Evolutionary conservation across 2,797 vertebrate genomes (phyloP).

Genomic region (Eulemur mongoz): DNA sequence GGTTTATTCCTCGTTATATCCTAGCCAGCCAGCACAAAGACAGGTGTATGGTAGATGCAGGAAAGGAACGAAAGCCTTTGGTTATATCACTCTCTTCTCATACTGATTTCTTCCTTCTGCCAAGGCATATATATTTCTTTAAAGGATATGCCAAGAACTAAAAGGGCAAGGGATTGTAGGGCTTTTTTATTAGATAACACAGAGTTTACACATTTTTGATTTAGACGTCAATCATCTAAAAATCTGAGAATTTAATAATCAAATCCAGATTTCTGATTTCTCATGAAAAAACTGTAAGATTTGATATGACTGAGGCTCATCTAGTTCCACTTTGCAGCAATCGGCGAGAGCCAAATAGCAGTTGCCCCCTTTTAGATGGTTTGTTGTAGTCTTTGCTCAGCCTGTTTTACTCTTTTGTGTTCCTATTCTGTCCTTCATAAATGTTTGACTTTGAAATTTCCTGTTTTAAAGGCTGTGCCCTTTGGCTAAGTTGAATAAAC

Average conservation of each 20-base stretch:
- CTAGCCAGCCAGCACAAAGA: neutral
- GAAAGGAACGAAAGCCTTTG: neutral
- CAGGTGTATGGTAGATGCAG: neutral
- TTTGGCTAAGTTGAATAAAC: slow-evolving; percentile 30
- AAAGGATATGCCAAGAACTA: neutral
- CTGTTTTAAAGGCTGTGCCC: neutral
- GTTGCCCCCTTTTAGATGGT: neutral
- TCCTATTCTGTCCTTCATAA: neutral
- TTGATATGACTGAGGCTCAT: neutral
- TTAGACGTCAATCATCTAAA: neutral
- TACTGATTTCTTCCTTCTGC: neutral
- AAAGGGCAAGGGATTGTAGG: neutral
- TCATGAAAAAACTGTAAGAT: neutral
- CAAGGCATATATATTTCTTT: neutral
- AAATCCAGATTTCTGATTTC: slow-evolving; percentile 1
- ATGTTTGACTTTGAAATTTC: slow-evolving; percentile 8
- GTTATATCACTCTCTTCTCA: neutral
- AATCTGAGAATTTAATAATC: slow-evolving; percentile 5
- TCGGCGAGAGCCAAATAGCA: neutral
- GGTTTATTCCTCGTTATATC: neutral
- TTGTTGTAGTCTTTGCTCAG: neutral
- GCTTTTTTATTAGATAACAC: neutral
- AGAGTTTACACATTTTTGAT: slow-evolving; percentile 7
- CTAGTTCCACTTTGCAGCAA: neutral
- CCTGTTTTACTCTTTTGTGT: neutral